These are phyloP conservation scores for Nixonia krombeini DNA, from an alignment of 1,140 invertebrate species.

Conservation along the genomic window DNA sequence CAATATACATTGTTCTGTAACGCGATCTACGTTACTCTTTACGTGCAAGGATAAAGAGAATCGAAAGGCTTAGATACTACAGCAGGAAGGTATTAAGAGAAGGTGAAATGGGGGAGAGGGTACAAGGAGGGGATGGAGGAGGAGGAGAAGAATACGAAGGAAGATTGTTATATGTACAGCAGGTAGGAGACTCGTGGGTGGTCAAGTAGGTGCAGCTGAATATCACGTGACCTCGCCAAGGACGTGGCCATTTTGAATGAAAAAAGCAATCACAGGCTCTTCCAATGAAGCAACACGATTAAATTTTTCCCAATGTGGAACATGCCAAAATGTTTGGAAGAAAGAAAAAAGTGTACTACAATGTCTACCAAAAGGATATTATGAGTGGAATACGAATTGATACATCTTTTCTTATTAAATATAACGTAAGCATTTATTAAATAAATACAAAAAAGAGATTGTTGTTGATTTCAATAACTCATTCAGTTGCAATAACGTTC, in stretches of 20 bases:
- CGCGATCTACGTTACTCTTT: neutral
- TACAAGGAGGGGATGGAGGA: slow-evolving; percentile 2
- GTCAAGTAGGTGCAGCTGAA: slow-evolving; percentile 47
- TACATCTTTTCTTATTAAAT: too few relatives aligned
- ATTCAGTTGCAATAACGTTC: too few relatives aligned
- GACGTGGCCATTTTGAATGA: slow-evolving; percentile 62
- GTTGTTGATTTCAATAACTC: too few relatives aligned
- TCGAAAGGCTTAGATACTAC: slow-evolving; percentile 29
- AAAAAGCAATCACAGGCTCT: slow-evolving; percentile 32
- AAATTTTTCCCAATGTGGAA: neutral
- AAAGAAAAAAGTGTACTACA: too few relatives aligned
- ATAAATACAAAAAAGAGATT: too few relatives aligned
- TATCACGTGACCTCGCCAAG: slow-evolving; percentile 65
- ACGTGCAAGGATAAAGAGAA: neutral
- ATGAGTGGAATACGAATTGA: too few relatives aligned
- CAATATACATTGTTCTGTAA: neutral
- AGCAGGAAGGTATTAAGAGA: slow-evolving; percentile 2
- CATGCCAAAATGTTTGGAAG: neutral
- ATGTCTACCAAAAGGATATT: too few relatives aligned
- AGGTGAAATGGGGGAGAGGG: slow-evolving; percentile 7
- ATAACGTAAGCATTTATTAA: too few relatives aligned
- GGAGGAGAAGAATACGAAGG: slow-evolving; percentile 12
- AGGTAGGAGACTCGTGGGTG: slow-evolving; percentile 46
- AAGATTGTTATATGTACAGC: slow-evolving; percentile 12
- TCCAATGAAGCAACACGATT: slow-evolving; percentile 2